Base-by-base conservation (phyloP, 2,888 invertebrate species). In the Cosmorhoe ocellata region DNA sequence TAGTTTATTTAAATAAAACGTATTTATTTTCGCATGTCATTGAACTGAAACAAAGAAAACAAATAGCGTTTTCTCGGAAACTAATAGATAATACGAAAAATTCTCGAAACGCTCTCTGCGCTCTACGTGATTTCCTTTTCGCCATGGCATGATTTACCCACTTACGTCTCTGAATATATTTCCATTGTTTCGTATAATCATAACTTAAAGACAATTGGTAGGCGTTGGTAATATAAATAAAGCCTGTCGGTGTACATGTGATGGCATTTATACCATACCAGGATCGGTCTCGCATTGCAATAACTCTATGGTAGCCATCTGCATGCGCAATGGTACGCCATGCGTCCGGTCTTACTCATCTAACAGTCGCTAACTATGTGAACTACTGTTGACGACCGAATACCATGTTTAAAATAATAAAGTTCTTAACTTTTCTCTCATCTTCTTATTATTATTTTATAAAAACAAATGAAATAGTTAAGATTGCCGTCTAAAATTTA, bases 271-370 rank as follows among this genome's bases (percentile, higher is more conserved):
- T 86, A 82, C 88, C 87, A 81, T 83, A 84, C 76, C 67, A 65
- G 82, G 78, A 60, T 67, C 66, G 78, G 76, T 84, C 85, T 82
- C 75, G 87, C 78, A 88, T 88, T 79, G 84, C 84, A 80, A 88
- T 82, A 84, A 82, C 79, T 81, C 59, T 63, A 69, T 61, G 57
- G 58, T 63, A 69, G 69, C 74, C 77, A 87, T 87, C 85, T 82
- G 82, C 86, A 88, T 88, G 89, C 84, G 72, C 67, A 68, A 64
- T 64, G 77, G 36, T 74, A 72, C 66, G 67, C 69, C 64, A 62
- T 69, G 84, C 88, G 86, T 89, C 89, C 89, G 89, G 88, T 81
- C 76, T 80, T 85, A 84, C 84, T 85, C 86, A 84, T 83, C 79
- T 81, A 73, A 76, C 78, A 74, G 67, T 76, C 72, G 71, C 70